A percentile compares a stretch with the other conserved stretches of the same genome.
phyloP scores from a whole-genome alignment of 1,140 invertebrate species.

The Eueides isabella region DNA sequence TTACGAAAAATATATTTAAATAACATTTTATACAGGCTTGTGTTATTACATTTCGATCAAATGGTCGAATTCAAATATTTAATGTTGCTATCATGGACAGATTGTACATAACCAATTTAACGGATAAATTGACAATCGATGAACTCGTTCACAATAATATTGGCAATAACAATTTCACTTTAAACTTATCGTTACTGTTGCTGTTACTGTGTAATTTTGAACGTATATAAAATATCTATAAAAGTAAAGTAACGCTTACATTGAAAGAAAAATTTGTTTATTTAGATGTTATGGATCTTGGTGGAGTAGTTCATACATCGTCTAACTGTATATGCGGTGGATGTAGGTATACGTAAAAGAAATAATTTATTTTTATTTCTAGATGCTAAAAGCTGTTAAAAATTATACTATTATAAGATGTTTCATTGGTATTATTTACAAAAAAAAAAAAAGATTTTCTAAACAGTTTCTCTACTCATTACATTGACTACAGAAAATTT shows the following conservation, averaged over 20 bases:
- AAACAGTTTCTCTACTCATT: no score
- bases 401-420: no score
- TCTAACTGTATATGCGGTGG: no score
- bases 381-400: no score
- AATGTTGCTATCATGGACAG: slow-evolving; percentile 32
- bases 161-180: slow-evolving; percentile 19
- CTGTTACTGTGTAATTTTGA: not conserved
- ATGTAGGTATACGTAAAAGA: no score
- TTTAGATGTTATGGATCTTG: not conserved
- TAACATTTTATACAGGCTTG: not conserved
- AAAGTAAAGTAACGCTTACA: not conserved
- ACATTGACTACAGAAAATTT: no score
- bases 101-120: slow-evolving; percentile 34
- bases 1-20: no score
- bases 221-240: not conserved
- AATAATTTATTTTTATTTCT: no score
- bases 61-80: slow-evolving; percentile 32
- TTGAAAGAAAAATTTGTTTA: not conserved
- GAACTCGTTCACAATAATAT: slow-evolving; percentile 30
- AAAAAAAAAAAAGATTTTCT: no score
- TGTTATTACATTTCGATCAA: slow-evolving; percentile 4
- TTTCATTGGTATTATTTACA: no score
- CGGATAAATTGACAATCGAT: slow-evolving; percentile 34
- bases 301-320: no score
- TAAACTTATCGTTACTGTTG: slow-evolving; percentile 11